Evolutionary conservation across 2,888 invertebrate species (phyloP).

Genomic region (Coelinius sp.): DNA sequence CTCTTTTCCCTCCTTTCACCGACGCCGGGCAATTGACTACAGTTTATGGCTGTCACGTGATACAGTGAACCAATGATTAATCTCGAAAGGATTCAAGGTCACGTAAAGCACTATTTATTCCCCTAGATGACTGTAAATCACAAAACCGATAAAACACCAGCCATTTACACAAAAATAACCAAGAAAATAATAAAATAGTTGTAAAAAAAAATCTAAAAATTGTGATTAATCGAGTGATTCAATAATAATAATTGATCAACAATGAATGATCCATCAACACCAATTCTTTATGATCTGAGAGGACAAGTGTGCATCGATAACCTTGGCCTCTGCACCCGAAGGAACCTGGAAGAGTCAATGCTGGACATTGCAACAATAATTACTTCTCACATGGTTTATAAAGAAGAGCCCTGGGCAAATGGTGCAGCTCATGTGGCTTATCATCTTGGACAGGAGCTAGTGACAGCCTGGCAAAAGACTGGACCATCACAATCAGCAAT

Average conservation of each 20-base stretch:
- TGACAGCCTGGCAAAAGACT: neutral
- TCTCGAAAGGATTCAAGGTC: too few relatives aligned
- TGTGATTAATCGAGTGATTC: neutral
- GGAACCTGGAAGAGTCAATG: neutral
- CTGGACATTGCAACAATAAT: slow-evolving; percentile 14
- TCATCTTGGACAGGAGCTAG: neutral
- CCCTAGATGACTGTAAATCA: too few relatives aligned
- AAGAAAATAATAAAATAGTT: too few relatives aligned
- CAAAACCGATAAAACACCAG: too few relatives aligned
- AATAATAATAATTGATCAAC: neutral
- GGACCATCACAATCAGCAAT: neutral
- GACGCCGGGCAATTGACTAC: too few relatives aligned
- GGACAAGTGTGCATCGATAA: neutral
- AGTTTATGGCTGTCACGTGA: too few relatives aligned
- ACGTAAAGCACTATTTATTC: too few relatives aligned
- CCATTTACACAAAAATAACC: too few relatives aligned
- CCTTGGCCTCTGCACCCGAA: neutral
- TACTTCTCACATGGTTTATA: neutral
- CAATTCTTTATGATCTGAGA: slow-evolving; percentile 5
- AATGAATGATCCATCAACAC: neutral
- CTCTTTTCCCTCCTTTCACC: too few relatives aligned
- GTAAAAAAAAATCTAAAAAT: too few relatives aligned
- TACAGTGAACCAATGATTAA: too few relatives aligned
- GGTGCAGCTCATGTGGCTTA: slow-evolving; percentile 9
- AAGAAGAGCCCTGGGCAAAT: neutral